Evolutionary conservation across 2,113 vertebrate genomes (phyloP), one percentile per base, ranked within the genome.

Genomic region (Gymnarchus niloticus): DNA sequence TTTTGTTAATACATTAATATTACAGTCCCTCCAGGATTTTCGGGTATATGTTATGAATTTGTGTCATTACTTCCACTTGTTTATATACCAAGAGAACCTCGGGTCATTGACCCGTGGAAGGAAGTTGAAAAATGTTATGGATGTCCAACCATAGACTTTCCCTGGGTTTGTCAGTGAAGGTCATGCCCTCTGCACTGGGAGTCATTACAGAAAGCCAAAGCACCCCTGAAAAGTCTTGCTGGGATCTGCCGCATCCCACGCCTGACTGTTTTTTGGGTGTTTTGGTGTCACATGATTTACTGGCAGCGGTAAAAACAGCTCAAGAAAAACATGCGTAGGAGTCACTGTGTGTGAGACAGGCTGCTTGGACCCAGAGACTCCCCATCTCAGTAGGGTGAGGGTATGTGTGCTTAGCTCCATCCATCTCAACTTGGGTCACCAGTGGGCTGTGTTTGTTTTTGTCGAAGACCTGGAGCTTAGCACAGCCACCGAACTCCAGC

Each of bases 401-500:
- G 73, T 44, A 46, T 46, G 76, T 23, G 44, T 21, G 21, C 23
- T n/a, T 5, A 48, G 7, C 44, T 0, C 23, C 44, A 78, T 78
- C 76, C 76, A 78, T 78, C 76, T 78, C 1, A 41, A 12, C 46
- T 78, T 78, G 76, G 76, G 76, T 78, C 76, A 44, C 21, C 9
- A 3, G 9, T 17, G 44, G 46, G 21, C 41, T 25, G 19, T 78
- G 76, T 78, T 78, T 78, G 76, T 78, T 78, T 78, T 78, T 25
- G 46, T 78, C 44, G 37, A 48, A 78, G 46, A 78, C 76, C 76
- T 78, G 76, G 44, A 78, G 44, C 21, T 78, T 78, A 44, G 76
- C 44, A 78, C 33, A 73, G 33, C 14, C 33, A 7, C 65, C 33
- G 5, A 37, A n/a, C n/a, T n/a, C n/a, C n/a, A n/a, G 65, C 65